These are phyloP conservation scores for Nannobrachium achirus DNA, from an alignment of 2,113 vertebrate genomes.

Conservation along the genomic window DNA sequence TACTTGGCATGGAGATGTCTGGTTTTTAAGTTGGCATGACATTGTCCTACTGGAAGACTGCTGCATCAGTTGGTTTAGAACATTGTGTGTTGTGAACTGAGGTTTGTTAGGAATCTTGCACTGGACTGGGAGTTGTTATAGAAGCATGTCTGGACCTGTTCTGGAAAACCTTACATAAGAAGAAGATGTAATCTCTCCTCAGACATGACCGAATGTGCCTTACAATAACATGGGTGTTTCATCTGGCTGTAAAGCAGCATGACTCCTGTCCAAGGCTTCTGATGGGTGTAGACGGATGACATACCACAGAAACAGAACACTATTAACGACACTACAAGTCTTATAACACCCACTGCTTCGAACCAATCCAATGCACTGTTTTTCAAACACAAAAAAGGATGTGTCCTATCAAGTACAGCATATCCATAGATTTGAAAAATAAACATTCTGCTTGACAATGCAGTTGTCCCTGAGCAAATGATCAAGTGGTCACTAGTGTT, in stretches of 20 bases:
- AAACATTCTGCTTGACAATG: too few relatives aligned
- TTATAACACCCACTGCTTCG: not conserved
- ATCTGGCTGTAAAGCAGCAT: slow-evolving; percentile 18
- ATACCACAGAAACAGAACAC: slow-evolving; percentile 5
- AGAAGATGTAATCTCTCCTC: slow-evolving; percentile 36
- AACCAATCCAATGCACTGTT: not conserved
- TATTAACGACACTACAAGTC: too few relatives aligned
- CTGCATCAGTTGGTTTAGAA: too few relatives aligned
- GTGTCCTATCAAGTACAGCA: too few relatives aligned
- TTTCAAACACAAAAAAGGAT: not conserved
- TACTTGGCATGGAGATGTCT: too few relatives aligned
- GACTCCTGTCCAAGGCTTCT: not conserved
- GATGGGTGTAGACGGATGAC: slow-evolving; percentile 16
- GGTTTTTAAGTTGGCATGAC: too few relatives aligned
- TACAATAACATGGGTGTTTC: slow-evolving; percentile 35
- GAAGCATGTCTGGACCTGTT: slow-evolving; percentile 64
- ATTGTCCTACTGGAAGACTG: too few relatives aligned
- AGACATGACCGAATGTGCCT: slow-evolving; percentile 31
- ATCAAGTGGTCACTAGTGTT: not conserved
- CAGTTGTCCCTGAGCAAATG: too few relatives aligned
- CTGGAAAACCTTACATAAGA: slow-evolving; percentile 62
- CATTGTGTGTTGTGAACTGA: slow-evolving; percentile 36
- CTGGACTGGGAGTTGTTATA: slow-evolving; percentile 1
- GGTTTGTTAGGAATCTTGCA: slow-evolving; percentile 17
- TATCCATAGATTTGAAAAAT: too few relatives aligned